Percentiles rank a stretch among this genome's conserved stretches.
Evolutionary conservation across 2,888 invertebrate species (phyloP).

Genomic region (Gnatocerus cornutus): DNA sequence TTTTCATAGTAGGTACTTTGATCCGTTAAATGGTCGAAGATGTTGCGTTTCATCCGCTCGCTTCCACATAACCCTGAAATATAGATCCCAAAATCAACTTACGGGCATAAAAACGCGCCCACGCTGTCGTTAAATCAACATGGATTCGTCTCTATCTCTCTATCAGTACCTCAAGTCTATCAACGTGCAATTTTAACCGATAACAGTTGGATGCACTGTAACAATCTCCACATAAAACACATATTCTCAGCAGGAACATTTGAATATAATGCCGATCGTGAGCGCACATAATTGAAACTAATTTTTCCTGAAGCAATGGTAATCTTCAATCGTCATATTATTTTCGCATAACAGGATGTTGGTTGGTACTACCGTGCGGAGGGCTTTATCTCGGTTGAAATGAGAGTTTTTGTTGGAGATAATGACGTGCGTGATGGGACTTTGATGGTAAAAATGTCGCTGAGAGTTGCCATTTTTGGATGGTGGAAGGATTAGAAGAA

Average conservation of each 20-base stretch:
- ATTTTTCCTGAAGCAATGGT: constrained; percentile 12
- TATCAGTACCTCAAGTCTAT: not conserved
- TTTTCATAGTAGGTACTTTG: constrained; percentile 21
- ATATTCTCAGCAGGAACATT: constrained; percentile 17
- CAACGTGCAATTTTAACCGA: not conserved
- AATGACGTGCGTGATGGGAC: constrained; percentile 2
- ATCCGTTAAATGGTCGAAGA: constrained; percentile 22
- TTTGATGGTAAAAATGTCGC: not conserved
- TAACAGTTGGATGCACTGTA: constrained; percentile 3
- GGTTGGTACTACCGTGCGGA: not conserved
- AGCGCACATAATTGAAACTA: constrained; percentile 40
- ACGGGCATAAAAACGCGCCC: not conserved
- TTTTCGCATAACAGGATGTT: constrained; percentile 14
- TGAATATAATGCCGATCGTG: constrained; percentile 37
- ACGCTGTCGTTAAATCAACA: not conserved
- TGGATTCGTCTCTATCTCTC: not conserved
- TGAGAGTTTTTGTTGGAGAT: not conserved
- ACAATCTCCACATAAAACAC: not conserved
- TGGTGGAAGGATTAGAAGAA: constrained; percentile 2
- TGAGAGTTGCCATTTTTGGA: not conserved
- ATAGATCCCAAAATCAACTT: not conserved
- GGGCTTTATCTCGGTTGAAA: not conserved
- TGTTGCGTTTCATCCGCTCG: not conserved
- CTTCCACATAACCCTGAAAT: not conserved
- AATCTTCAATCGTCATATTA: constrained; percentile 5